Base-by-base conservation (phyloP, 2,888 invertebrate species). In the Phania funesta region DNA sequence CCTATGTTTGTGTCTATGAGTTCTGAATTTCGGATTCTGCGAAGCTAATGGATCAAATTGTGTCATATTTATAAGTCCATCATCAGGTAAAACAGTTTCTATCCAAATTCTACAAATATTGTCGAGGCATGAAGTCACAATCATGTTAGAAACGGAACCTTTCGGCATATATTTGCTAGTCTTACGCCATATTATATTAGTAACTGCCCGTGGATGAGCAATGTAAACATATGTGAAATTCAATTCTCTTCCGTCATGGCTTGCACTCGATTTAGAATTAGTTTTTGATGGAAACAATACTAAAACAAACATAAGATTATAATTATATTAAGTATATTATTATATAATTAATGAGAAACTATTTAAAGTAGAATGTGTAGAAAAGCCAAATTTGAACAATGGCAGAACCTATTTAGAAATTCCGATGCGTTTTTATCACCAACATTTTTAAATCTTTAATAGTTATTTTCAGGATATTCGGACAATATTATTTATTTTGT, bases 151-250 rank as follows among this genome's bases (percentile, higher is more conserved):
- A 13, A 99, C 98, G 65, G 98, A 97, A 68, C 98, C 98, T 90
- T 98, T 98, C 65, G 99, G 99, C 98, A 99, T 99, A 88, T 99
- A 99, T 92, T 99, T 98, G 92, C 99, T 99, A 62, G 99, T 99
- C 91, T 98, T 98, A 84, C 99, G 93, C 99, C 99, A 99, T 62
- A 98, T 98, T 84, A 99, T 94, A 87, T 99, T 98, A 13, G 98
- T 98, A 58, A 99, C 97, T 54, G 99, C 97, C 70, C 98, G 93
- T 1, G 99, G 99, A 92, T 99, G 99, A 26, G 98, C 97, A 75
- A 99, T 95, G 88, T 98, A 98, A 29, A 98, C 96, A 91, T 97
- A 99, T 64, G 97, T 96, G 92, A 96, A 99, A 89, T 96, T 96
- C 48, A 96, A 90, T 87, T 97, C 97, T 11, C 75, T 82, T 35